phyloP scores from a whole-genome alignment of 2,113 vertebrate species.

The Chamaetylas fuelleborni region DNA sequence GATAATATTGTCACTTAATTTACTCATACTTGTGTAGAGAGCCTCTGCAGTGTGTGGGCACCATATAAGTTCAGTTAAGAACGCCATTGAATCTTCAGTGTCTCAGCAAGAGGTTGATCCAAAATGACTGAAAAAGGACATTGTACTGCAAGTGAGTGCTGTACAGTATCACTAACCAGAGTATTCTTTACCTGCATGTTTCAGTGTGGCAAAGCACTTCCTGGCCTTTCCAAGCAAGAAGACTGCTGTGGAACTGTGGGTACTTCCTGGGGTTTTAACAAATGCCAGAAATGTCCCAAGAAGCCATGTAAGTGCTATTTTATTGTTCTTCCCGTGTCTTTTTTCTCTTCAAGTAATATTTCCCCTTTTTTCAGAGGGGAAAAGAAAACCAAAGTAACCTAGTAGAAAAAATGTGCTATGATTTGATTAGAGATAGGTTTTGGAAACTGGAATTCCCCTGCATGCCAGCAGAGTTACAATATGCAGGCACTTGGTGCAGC shows the following conservation, averaged over 20 bases:
- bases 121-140: neutral
- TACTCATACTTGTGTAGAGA: neutral
- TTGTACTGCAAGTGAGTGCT: neutral
- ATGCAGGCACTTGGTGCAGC: neutral
- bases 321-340: neutral
- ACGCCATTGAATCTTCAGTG: neutral
- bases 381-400: neutral
- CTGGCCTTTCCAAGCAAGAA: conserved; percentile 94
- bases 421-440: neutral
- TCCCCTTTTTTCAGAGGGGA: neutral
- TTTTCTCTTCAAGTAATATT: neutral
- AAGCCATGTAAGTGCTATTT: conserved; percentile 83
- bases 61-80: neutral
- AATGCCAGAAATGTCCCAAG: conserved; percentile 96
- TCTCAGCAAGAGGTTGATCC: neutral
- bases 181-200: conserved; percentile 57
- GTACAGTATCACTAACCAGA: conserved; percentile 34
- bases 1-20: neutral
- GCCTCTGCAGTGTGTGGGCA: neutral
- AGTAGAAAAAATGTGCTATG: neutral
- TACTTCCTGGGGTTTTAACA: conserved; percentile 98
- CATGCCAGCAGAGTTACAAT: neutral
- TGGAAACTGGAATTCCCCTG: neutral
- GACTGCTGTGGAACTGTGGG: conserved; percentile 95
- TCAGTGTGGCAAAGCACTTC: conserved; percentile 97